Conservation (phyloP, 2,113 vertebrate genomes). For the Loxodonta africana region DNA sequence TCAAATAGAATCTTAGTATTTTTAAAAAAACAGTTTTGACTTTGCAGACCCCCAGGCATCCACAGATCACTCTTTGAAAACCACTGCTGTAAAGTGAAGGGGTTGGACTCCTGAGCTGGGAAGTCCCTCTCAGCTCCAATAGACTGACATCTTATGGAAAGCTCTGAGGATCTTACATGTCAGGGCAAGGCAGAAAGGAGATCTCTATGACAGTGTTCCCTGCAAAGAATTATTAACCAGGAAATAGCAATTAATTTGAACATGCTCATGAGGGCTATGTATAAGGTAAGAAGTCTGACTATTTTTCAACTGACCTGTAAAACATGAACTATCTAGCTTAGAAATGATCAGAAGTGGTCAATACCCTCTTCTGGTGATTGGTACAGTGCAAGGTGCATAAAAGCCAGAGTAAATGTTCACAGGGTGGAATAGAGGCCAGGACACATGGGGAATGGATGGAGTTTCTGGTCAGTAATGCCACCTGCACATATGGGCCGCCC, state of each 20-base stretch:
- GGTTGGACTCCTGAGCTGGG: neutral
- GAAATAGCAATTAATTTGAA: neutral
- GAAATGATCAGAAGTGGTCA: neutral
- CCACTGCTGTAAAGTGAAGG: neutral
- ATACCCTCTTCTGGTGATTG: neutral
- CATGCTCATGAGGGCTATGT: neutral
- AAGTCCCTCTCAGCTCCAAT: neutral
- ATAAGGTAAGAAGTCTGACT: neutral
- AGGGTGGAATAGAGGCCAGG: neutral
- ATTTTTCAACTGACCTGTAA: neutral
- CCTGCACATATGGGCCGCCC: neutral
- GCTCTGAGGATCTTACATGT: neutral
- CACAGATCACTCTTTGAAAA: neutral
- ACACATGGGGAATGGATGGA: neutral
- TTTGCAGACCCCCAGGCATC: neutral
- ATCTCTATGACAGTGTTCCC: neutral
- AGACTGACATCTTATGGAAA: neutral
- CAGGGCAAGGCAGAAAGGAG: neutral
- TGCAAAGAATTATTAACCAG: neutral
- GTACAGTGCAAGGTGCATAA: neutral
- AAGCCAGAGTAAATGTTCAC: too few relatives aligned
- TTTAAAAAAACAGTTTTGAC: neutral
- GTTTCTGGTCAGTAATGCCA: neutral
- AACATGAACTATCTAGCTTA: neutral
- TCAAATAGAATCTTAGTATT: neutral